These are phyloP conservation scores for Stichopus horrens DNA, from an alignment of 53 echinoderm and acorn worm species.

Conservation along the genomic window DNA sequence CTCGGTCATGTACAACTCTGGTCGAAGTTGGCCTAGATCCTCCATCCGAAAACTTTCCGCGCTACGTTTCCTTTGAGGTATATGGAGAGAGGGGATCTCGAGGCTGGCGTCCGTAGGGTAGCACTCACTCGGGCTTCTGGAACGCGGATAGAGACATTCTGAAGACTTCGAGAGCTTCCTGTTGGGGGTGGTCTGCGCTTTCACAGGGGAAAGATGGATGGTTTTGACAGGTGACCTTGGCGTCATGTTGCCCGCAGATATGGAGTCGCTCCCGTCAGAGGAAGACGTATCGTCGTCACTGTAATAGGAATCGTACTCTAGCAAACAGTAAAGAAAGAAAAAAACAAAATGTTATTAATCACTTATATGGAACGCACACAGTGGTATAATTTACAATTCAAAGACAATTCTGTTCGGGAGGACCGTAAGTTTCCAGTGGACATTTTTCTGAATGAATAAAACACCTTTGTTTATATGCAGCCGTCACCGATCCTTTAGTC, in stretches of 20 bases:
- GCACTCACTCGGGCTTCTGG: constrained; percentile 57
- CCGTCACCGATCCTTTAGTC: not conserved
- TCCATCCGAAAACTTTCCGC: constrained; percentile 69
- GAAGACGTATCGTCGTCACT: constrained; percentile 84
- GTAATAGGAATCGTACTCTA: constrained; percentile 85
- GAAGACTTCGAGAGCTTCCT: constrained; percentile 66
- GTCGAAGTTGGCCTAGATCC: constrained; percentile 85
- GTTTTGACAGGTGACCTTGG: constrained; percentile 56
- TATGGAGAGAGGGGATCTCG: constrained; percentile 60
- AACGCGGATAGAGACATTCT: constrained; percentile 67
- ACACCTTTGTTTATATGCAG: not conserved
- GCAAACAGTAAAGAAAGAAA: not conserved
- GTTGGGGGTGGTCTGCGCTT: constrained; percentile 41
- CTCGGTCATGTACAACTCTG: constrained; percentile 89
- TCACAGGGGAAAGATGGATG: constrained; percentile 48
- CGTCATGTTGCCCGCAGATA: constrained; percentile 51
- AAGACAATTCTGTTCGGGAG: not conserved
- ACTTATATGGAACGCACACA: not conserved
- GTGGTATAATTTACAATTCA: not conserved
- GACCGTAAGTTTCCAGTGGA: not conserved
- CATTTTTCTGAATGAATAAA: not conserved
- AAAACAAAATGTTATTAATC: not conserved
- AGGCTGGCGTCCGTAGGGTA: constrained; percentile 53
- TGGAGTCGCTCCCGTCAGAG: constrained; percentile 70
- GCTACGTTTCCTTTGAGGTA: constrained; percentile 71